A percentile compares a stretch with the other conserved stretches of the same genome.
These are phyloP conservation scores for Acrossocheilus wenchowensis DNA, from an alignment of 2,797 vertebrate species.

Conservation along the genomic window DNA sequence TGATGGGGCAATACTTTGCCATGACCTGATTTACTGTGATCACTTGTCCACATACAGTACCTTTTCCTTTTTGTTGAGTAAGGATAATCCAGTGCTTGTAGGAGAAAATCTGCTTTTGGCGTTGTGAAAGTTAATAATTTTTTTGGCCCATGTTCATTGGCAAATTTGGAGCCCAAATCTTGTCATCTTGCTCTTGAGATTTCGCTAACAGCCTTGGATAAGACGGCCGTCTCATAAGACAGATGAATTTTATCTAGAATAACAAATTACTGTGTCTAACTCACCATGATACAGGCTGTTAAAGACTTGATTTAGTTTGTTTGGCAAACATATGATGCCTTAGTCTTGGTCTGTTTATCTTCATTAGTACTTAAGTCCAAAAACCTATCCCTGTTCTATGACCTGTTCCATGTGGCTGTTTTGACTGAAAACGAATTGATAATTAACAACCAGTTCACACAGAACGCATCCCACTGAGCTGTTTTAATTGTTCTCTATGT, in stretches of 20 bases:
- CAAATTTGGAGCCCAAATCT: conserved; percentile 31
- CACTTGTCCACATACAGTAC: conserved; percentile 37
- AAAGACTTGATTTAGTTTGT: conserved; percentile 28
- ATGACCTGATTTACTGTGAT: conserved; percentile 31
- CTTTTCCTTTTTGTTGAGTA: not conserved
- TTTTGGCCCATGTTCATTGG: conserved; percentile 19
- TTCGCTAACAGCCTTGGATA: conserved; percentile 37
- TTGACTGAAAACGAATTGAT: not conserved
- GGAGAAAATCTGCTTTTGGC: conserved; percentile 1
- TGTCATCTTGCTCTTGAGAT: conserved; percentile 35
- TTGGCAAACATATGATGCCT: conserved; percentile 30
- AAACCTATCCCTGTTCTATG: not conserved
- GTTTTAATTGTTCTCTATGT: not conserved
- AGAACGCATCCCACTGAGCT: not conserved
- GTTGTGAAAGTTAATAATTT: not conserved
- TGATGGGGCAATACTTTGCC: conserved; percentile 13
- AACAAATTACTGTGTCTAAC: conserved; percentile 35
- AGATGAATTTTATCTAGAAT: conserved; percentile 16
- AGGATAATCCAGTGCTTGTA: not conserved
- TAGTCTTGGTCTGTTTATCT: conserved; percentile 25
- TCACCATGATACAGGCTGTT: conserved; percentile 24
- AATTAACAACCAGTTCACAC: not conserved
- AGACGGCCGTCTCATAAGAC: not conserved
- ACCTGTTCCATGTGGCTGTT: not conserved
- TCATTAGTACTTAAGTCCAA: conserved; percentile 11